phyloP scores from a whole-genome alignment of 1,140 invertebrate genomes.

The Pentalonia nigronervosa region DNA sequence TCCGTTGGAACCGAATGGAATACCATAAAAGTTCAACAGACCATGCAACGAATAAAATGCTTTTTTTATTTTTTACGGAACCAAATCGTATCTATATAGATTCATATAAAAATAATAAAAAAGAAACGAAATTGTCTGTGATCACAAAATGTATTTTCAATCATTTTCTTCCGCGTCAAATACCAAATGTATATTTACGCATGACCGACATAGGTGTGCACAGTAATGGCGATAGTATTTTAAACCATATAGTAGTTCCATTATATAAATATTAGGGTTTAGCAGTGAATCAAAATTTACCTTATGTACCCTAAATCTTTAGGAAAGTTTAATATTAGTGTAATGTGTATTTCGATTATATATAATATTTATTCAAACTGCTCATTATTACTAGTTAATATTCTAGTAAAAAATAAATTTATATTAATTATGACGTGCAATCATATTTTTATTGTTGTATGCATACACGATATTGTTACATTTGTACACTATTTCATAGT shows the following conservation, averaged over 20 bases:
- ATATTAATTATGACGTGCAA: background rate
- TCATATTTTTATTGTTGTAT: background rate
- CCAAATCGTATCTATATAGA: background rate
- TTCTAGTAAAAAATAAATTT: background rate
- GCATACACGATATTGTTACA: background rate
- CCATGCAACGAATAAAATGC: background rate
- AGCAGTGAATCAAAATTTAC: background rate
- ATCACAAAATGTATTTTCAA: background rate
- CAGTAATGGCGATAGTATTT: background rate
- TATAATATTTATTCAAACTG: background rate
- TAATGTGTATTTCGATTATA: too few relatives aligned
- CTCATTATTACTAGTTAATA: background rate
- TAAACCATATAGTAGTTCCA: background rate
- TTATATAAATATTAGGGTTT: background rate
- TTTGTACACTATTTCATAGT: background rate
- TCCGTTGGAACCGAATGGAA: background rate
- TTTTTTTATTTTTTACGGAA: background rate
- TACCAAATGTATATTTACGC: background rate
- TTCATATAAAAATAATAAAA: slow-evolving; percentile 1
- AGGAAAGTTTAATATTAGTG: too few relatives aligned
- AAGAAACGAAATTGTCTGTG: background rate
- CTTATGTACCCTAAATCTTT: background rate
- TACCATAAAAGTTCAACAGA: background rate
- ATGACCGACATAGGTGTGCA: background rate
- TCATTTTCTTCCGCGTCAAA: background rate